Evolutionary conservation across 2,888 invertebrate genomes (phyloP), one percentile per base, ranked within the genome.

Genomic region (Hyalella azteca): DNA sequence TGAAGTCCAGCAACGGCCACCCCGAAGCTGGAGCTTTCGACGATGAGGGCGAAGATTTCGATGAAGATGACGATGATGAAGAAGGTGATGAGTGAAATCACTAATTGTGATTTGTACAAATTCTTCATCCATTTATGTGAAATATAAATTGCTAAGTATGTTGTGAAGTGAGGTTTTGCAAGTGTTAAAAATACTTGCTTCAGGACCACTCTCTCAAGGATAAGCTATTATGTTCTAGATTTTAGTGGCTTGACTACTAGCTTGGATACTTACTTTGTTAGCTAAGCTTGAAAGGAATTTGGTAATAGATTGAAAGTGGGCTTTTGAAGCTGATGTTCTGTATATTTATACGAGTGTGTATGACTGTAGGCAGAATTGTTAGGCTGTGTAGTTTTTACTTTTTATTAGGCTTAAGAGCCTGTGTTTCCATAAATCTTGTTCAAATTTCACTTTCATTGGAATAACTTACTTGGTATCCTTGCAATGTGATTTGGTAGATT

Each of bases 1-100:
- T 79, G 73, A 66, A 79, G 45, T 75, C 82, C 3, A 79, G 79
- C 75, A 83, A 83, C 78, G 83, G 83, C 26, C 83, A 83, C 78
- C 29, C 83, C 3, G 81, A 75, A 9, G 48, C 40, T n/a, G 81
- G 73, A 29, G 81, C 77, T 15, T 79, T 79, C n/a, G 77, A 80
- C 9, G 81, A 81, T 36, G 78, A 80, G 19, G 81, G 54, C 29
- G 40, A 50, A 29, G 81, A 45, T 29, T 41, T 40, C 40, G 82
- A 79, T 39, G 77, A 78, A 5, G 82, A 81, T 15, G 82, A 82
- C 15, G 81, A 82, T 19, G 81, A 82, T 19, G 81, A 80, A n/a
- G 79, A 79, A 3, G 79, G 66, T 4, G 79, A 49, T 19, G 75
- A 78, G 15, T 78, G 54, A 36, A 75, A 66, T 36, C 36, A 66